These are phyloP conservation scores for Lanistes nyassanus DNA, from an alignment of 1,140 invertebrate genomes.

Conservation along the genomic window DNA sequence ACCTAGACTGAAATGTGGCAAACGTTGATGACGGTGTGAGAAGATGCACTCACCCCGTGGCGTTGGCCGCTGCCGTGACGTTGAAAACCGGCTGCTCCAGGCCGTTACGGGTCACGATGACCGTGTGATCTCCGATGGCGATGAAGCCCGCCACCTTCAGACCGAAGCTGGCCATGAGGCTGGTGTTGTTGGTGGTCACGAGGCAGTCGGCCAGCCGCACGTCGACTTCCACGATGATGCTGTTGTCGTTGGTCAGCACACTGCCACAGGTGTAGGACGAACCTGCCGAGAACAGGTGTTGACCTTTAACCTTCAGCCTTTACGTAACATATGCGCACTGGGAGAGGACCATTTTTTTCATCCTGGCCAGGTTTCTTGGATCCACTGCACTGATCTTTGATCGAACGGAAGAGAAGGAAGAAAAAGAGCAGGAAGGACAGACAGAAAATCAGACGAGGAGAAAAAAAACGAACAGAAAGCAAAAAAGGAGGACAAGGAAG, in stretches of 20 bases:
- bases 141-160: constrained; percentile 38
- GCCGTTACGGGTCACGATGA: constrained; percentile 31
- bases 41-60: constrained; percentile 36
- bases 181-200: constrained; percentile 20
- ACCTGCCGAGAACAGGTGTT: constrained; percentile 27
- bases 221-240: constrained; percentile 41
- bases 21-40: too few relatives aligned
- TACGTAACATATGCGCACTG: too few relatives aligned
- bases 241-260: constrained; percentile 41
- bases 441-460: too few relatives aligned
- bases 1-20: too few relatives aligned
- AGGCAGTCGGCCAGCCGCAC: constrained; percentile 48
- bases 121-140: constrained; percentile 34
- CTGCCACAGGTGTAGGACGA: constrained; percentile 33
- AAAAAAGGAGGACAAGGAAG: too few relatives aligned
- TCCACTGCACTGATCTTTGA: too few relatives aligned
- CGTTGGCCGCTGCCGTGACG: constrained; percentile 33
- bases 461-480: too few relatives aligned
- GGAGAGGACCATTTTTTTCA: too few relatives aligned
- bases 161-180: constrained; percentile 41
- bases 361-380: too few relatives aligned
- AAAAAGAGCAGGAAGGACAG: too few relatives aligned
- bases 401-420: too few relatives aligned
- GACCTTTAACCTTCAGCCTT: too few relatives aligned
- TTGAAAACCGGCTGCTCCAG: constrained; percentile 39